Base-by-base conservation (phyloP, 1,140 invertebrate species). In the Drosophila mayri region DNA sequence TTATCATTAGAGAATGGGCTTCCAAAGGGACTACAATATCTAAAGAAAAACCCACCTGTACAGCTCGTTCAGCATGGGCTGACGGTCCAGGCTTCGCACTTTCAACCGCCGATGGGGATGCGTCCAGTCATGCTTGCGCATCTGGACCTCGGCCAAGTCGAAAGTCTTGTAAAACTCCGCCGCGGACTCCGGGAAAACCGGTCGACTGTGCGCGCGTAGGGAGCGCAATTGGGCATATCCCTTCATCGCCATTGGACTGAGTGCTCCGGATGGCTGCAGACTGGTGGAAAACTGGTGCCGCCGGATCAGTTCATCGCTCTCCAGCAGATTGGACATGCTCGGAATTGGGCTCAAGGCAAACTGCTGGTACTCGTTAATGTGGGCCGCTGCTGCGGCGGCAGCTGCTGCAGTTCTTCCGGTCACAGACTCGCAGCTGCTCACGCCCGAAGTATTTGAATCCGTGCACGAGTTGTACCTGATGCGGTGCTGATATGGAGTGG, bases 141-240 rank as follows among this genome's bases (percentile, higher is more conserved):
- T 79, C 5, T 74, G 83, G 32, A 72, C 54, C 35, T 85, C 91
- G 12, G 77, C 67, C 1, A 72, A 72, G 54, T 92, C 88, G 5
- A 82, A 70, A n/a, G 81, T 81, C 25, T 85, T 91, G 44, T 88
- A 91, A 4, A 92, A 57, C 22, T 92, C 92, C 7, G 90, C 71
- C 3, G 81, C 76, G 0, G 91, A 91, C 52, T 92, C 91, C 0
- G 88, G 85, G 37, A 93, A 70, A 3, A 92, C 79, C 1, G 94
- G 94, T 74, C 95, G 94, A 62, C 96, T 93, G 84, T 95, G 93
- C n/a, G 95, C 94, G 68, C 96, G 95, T 28, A 98, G 93, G 41
- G 94, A 95, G 81, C 96, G 94, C 47, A 98, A 92, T 20, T 96
- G 96, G n/a, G 95, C 96, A 90, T 97, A 98, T 32, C 97, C 97